Conservation (phyloP, 2,113 vertebrate genomes). For the Gila orcuttii region DNA sequence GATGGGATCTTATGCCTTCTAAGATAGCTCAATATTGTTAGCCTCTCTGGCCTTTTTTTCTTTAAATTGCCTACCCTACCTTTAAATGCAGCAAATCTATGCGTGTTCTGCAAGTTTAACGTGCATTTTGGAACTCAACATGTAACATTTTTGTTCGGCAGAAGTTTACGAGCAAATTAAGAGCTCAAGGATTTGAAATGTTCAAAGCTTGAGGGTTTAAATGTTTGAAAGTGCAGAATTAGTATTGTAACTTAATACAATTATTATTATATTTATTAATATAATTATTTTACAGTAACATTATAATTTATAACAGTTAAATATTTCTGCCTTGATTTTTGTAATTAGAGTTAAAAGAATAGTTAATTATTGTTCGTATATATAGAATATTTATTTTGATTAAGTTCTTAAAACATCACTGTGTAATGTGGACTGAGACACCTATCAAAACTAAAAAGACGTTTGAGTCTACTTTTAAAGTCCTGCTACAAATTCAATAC, state of each 20-base stretch:
- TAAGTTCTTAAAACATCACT: neutral
- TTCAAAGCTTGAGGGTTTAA: neutral
- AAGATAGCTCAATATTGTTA: too few species aligned
- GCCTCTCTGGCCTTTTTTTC: too few species aligned
- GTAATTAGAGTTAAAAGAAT: neutral
- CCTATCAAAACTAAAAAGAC: neutral
- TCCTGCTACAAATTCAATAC: neutral
- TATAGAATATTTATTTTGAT: neutral
- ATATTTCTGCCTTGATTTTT: neutral
- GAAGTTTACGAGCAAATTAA: neutral
- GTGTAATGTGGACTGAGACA: neutral
- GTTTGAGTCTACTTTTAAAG: neutral
- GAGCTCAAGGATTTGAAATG: neutral
- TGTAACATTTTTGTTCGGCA: neutral
- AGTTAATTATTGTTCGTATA: neutral
- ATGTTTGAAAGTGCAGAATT: neutral
- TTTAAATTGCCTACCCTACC: too few species aligned
- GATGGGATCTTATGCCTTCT: too few species aligned
- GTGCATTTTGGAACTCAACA: neutral
- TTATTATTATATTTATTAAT: neutral
- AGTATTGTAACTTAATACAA: neutral
- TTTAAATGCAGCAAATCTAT: neutral
- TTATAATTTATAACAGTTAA: neutral
- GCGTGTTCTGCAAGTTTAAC: neutral
- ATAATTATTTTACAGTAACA: neutral